These are phyloP conservation scores for Passer domesticus DNA, from an alignment of 2,113 vertebrate species.

Conservation along the genomic window DNA sequence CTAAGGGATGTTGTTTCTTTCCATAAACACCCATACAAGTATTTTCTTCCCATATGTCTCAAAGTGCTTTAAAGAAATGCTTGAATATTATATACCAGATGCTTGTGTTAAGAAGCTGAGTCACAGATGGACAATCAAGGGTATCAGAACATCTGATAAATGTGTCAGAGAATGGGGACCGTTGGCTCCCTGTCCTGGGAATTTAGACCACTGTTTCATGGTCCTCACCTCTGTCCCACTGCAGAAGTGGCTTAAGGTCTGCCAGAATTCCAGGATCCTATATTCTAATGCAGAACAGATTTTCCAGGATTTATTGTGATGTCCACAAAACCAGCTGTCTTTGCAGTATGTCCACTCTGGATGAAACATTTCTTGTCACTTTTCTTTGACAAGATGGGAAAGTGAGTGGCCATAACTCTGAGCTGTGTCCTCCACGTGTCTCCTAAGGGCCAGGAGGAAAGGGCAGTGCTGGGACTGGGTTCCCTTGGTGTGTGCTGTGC, in stretches of 20 bases:
- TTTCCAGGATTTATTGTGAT: slow-evolving; percentile 47
- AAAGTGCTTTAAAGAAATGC: background rate
- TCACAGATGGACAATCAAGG: background rate
- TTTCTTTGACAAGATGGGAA: background rate
- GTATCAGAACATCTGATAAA: background rate
- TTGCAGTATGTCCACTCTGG: background rate
- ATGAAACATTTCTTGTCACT: slow-evolving; percentile 30
- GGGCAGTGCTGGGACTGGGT: background rate
- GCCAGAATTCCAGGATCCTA: background rate
- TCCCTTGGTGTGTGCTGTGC: background rate
- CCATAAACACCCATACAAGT: background rate
- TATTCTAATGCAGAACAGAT: slow-evolving; percentile 3
- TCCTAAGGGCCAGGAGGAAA: background rate
- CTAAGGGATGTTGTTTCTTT: background rate
- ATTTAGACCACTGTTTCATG: background rate
- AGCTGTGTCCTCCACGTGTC: background rate
- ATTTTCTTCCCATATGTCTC: background rate
- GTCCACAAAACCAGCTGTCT: slow-evolving; percentile 40
- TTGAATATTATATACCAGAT: background rate
- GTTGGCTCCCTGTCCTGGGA: background rate
- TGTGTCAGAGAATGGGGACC: background rate
- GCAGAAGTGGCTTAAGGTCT: background rate
- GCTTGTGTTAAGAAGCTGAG: background rate
- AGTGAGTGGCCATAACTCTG: background rate
- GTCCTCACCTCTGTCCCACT: background rate